Conservation (phyloP, 1,140 invertebrate species). For the Olivierus martensii region DNA sequence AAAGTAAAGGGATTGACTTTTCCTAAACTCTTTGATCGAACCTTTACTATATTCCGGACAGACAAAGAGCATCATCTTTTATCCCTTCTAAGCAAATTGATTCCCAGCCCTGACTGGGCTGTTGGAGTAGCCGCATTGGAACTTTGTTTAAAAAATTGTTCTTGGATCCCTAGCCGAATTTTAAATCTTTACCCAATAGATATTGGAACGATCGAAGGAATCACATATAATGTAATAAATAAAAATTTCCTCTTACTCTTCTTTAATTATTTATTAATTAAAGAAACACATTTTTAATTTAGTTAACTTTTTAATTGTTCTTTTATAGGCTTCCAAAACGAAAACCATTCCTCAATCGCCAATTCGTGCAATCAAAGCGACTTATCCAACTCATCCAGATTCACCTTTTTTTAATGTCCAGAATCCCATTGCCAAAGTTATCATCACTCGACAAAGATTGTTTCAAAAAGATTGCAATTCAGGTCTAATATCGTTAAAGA, state of each 20-base stretch:
- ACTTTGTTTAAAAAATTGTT: conserved; percentile 37
- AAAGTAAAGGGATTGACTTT: conserved; percentile 31
- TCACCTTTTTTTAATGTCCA: conserved; percentile 37
- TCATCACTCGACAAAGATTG: conserved; percentile 10
- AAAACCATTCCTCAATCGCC: conserved; percentile 32
- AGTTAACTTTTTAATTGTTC: too few species aligned
- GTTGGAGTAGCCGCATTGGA: conserved; percentile 35
- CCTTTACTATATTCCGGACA: conserved; percentile 26
- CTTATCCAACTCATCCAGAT: conserved; percentile 26
- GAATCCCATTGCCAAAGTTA: conserved; percentile 31
- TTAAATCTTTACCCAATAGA: conserved; percentile 40
- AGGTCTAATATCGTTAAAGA: too few species aligned
- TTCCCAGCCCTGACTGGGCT: conserved; percentile 42
- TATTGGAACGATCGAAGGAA: conserved; percentile 39
- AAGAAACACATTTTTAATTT: too few species aligned
- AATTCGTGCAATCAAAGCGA: conserved; percentile 34
- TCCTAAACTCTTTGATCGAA: conserved; percentile 30
- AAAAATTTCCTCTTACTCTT: too few species aligned
- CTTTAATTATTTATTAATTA: too few species aligned
- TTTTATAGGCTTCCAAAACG: conserved; percentile 27
- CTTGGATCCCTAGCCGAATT: conserved; percentile 33
- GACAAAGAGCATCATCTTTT: conserved; percentile 35
- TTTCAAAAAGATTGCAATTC: conserved; percentile 10
- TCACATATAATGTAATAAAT: conserved; percentile 39
- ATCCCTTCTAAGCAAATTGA: conserved; percentile 31